Conservation (phyloP, 1,140 invertebrate species). For the Drosophila triauraria region DNA sequence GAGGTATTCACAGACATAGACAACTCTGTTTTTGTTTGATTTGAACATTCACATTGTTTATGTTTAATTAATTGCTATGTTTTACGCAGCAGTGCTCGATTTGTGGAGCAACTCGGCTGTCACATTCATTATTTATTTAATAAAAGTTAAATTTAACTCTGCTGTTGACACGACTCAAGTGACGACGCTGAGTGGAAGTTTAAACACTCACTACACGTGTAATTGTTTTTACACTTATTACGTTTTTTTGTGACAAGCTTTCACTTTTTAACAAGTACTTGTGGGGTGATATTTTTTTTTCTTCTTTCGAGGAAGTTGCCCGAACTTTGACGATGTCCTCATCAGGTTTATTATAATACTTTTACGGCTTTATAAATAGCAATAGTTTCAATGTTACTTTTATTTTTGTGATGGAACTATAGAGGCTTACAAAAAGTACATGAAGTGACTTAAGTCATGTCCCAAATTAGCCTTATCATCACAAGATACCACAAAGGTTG, state of each 20-base stretch:
- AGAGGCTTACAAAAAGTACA: not conserved
- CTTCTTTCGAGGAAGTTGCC: conserved; percentile 6
- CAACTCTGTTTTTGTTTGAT: conserved; percentile 7
- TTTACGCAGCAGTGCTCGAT: conserved; percentile 8
- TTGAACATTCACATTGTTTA: conserved; percentile 1
- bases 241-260: conserved; percentile 45
- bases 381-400: not conserved
- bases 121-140: conserved; percentile 19
- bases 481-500: conserved; percentile 4
- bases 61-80: conserved; percentile 9
- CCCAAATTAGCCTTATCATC: conserved; percentile 48
- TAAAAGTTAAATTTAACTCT: conserved; percentile 13
- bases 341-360: not conserved
- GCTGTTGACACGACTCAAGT: conserved; percentile 7
- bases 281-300: not conserved
- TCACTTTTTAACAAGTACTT: conserved; percentile 41
- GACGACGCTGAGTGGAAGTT: conserved; percentile 15
- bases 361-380: not conserved
- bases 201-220: conserved; percentile 15
- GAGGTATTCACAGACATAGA: not conserved
- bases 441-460: conserved; percentile 33
- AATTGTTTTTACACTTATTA: conserved; percentile 41
- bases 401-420: not conserved
- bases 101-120: not conserved
- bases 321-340: conserved; percentile 17